Base-by-base conservation (phyloP, 2,888 invertebrate genomes). In the Latheticus oryzae region DNA sequence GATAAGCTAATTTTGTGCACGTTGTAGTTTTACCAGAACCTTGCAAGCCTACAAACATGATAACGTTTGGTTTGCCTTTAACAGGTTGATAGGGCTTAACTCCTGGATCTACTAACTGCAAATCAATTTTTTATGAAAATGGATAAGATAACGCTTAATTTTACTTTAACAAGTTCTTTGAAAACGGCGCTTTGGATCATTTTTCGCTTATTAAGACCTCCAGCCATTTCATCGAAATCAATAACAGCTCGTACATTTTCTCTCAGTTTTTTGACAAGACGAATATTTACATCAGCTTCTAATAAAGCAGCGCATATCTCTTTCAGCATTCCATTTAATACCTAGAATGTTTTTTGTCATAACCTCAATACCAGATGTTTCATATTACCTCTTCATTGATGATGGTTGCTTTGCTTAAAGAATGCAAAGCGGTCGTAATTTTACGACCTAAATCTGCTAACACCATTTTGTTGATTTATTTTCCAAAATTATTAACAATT, bases 21-120 rank as follows among this genome's bases (percentile, higher is more conserved):
- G 98, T 97, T 13, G 99, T 99, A 0, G 99, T 99, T 84, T 99
- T 99, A 66, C 99, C 99, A 53, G 97, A 97, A 61, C 99, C 99
- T 82, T 99, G 99, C 5, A 99, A 85, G 72, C 99, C 99, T 47
- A 99, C 99, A 84, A 99, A 99, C 99, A 99, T 99, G 68, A 99
- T 92, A 11, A 99, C 84, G 80, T 99, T 99, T 32, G 93, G 88
- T 74, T 90, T 90, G 42, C 96, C 98, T 81, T 99, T 99, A 0
- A 91, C 83, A 32, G 99, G 99, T 73, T 93, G 93, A 82, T 93
- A 97, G 2, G 97, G 93, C 77, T 97, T 97, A 0, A 97, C 97
- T 58, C 94, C 96, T 12, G 99, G 98, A 81, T 99, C 98, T 40
- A 99, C 96, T 51, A 97, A 83, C 90, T 93, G 78, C 17, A 79